Evolutionary conservation across 2,113 vertebrate species (phyloP).

Genomic region (Bostrychus sinensis): DNA sequence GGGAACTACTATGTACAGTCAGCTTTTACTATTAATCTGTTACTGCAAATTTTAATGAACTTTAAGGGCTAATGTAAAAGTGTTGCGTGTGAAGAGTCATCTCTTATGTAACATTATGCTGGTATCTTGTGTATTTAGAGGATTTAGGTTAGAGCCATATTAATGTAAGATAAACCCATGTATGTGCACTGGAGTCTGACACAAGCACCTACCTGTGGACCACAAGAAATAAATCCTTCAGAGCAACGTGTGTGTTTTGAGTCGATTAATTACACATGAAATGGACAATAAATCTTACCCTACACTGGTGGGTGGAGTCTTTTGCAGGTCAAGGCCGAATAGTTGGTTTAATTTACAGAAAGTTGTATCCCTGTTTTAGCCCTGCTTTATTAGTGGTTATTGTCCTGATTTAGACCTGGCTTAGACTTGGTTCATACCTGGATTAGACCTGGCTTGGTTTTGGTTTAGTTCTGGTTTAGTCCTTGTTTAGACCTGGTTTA

Average conservation of each 20-base stretch:
- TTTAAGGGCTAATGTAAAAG: background rate
- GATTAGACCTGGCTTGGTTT: too few relatives aligned
- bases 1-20: background rate
- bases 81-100: too few relatives aligned
- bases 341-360: too few relatives aligned
- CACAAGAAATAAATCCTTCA: slow-evolving; percentile 38
- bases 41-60: background rate
- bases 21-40: background rate
- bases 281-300: background rate
- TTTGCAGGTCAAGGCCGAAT: too few relatives aligned
- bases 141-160: background rate
- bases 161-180: background rate
- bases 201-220: too few relatives aligned
- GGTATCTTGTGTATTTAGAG: slow-evolving; percentile 4
- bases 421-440: too few relatives aligned
- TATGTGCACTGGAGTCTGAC: slow-evolving; percentile 6
- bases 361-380: too few relatives aligned
- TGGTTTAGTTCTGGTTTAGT: too few relatives aligned
- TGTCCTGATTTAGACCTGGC: too few relatives aligned
- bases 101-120: background rate
- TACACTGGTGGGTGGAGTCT: too few relatives aligned
- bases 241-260: background rate
- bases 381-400: too few relatives aligned
- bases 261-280: background rate
- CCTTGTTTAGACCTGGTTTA: too few relatives aligned